Conservation (phyloP, 2,888 invertebrate species). For the Euzophera pinguis region DNA sequence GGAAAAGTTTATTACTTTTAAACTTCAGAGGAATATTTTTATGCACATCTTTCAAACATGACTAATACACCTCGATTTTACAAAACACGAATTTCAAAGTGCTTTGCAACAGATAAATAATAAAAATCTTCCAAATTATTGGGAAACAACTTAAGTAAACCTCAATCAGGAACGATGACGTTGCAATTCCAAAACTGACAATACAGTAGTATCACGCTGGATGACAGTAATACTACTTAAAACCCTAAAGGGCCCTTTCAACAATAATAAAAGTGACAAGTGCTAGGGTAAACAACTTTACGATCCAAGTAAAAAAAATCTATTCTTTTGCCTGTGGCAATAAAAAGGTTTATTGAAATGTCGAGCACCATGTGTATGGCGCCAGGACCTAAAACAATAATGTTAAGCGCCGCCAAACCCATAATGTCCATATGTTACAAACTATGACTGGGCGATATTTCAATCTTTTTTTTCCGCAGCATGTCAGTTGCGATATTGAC, state of each 20-base stretch:
- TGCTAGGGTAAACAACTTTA: constrained; percentile 61
- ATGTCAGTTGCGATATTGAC: neutral
- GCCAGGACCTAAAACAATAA: constrained; percentile 63
- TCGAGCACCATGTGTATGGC: constrained; percentile 66
- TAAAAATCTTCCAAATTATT: too few relatives aligned
- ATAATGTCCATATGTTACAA: constrained; percentile 21
- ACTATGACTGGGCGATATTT: constrained; percentile 5
- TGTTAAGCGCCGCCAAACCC: constrained; percentile 38
- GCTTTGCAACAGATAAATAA: too few relatives aligned
- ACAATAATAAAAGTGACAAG: constrained; percentile 46
- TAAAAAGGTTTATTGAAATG: constrained; percentile 18
- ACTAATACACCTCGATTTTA: too few relatives aligned
- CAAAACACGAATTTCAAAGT: too few relatives aligned
- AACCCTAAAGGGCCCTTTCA: constrained; percentile 32
- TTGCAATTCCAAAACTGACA: constrained; percentile 9
- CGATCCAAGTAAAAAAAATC: constrained; percentile 45
- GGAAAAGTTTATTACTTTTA: neutral
- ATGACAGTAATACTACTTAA: constrained; percentile 33
- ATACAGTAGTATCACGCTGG: neutral
- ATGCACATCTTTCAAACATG: too few relatives aligned
- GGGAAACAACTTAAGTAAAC: neutral
- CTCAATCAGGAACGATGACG: neutral
- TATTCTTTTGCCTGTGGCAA: constrained; percentile 33
- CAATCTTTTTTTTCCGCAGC: constrained; percentile 2
- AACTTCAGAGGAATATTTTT: neutral